These are phyloP conservation scores for Drosophila pseudoobscura DNA, from an alignment of 1,140 invertebrate genomes.

Conservation along the genomic window DNA sequence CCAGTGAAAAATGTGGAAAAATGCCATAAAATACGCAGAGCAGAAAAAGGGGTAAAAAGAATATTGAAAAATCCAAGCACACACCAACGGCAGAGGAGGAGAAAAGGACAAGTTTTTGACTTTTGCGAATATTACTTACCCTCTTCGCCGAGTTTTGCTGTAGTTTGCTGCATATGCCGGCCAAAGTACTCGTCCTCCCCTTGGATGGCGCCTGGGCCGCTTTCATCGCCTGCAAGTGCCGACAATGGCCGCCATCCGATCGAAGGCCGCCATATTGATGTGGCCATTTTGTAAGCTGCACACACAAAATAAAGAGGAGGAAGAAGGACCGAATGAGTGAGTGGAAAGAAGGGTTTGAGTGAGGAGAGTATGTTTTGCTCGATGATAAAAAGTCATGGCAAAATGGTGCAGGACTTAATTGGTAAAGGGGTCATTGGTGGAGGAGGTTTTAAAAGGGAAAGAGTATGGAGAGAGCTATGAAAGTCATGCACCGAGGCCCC, in stretches of 20 bases:
- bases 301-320: background rate
- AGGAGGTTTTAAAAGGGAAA: no score
- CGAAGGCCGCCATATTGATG: conserved; percentile 82
- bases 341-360: background rate
- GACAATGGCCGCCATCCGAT: conserved; percentile 81
- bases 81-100: background rate
- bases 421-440: no score
- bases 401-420: conserved; percentile 8
- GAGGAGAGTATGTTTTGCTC: conserved; percentile 20
- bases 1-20: conserved; percentile 47
- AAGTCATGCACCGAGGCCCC: no score
- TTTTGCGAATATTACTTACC: conserved; percentile 62
- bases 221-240: conserved; percentile 78
- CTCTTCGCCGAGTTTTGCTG: conserved; percentile 69
- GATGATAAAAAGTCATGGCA: conserved; percentile 20
- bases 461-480: no score
- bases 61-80: background rate
- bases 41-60: conserved; percentile 2
- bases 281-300: conserved; percentile 80
- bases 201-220: conserved; percentile 44
- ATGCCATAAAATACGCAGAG: conserved; percentile 41
- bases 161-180: conserved; percentile 71
- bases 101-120: conserved; percentile 16
- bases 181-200: conserved; percentile 78
- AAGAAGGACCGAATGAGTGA: conserved; percentile 2